Base-by-base conservation (phyloP, 2,888 invertebrate species). In the Plemyria rubiginata region DNA sequence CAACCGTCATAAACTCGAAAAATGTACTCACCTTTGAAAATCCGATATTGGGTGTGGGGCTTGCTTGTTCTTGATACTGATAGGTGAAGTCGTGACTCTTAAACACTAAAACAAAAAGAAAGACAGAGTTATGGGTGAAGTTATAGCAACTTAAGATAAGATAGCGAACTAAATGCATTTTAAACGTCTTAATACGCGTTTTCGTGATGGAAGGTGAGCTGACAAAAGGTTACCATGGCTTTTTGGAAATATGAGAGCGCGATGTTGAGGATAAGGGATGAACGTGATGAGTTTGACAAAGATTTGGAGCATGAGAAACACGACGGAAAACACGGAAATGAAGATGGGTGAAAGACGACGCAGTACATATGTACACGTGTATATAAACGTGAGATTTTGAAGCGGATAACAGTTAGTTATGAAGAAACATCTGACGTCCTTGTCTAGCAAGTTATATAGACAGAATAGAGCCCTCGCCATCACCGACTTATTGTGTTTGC, bases 1-100 rank as follows among this genome's bases (percentile, higher is more conserved):
- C 7, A 11, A 9, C 13, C 32, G 62, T 81, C 84, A 77, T 90
- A 86, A 90, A 89, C 73, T 79, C 81, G 77, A 75, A 79, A 81
- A 78, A 72, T 69, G 67, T 72, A 72, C 70, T 77, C 94, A 97
- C 98, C 96, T 97, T 97, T 81, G 97, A 97, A 94, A 98, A 98
- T 88, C 97, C 97, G 88, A 97, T 96, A 94, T 96, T 96, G 82
- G 97, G 97, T 84, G 96, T 96, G 81, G 95, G 95, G 80, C 89
- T 90, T 76, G 95, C 93, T 87, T 95, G 95, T 87, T 95, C 95
- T 87, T 95, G 94, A 91, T 95, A 93, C 90, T 93, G 92, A 88
- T 93, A 92, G 79, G 84, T 94, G 84, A 95, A 94, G 85, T 96
- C 96, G 92, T 95, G 95, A 91, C 95, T 95, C 90, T 97, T 97